Conservation (phyloP, 2,888 invertebrate genomes). For the Bellardia bayeri region DNA sequence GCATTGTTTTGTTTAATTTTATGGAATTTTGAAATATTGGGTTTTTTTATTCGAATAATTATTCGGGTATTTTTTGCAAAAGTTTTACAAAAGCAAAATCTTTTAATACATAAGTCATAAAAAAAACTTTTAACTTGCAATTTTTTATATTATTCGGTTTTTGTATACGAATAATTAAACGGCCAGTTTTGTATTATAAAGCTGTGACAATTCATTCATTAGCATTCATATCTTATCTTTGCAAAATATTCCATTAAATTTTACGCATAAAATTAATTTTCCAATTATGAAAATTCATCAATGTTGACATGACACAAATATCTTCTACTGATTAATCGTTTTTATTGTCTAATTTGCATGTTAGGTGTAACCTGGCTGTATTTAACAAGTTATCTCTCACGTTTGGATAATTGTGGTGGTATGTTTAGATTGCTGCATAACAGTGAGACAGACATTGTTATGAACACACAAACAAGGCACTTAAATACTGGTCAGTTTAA, state of each 20-base stretch:
- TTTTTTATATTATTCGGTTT: no score
- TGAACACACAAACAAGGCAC: neutral
- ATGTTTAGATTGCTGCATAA: neutral
- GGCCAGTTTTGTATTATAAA: no score
- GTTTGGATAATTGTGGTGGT: neutral
- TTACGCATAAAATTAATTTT: slow-evolving; percentile 2
- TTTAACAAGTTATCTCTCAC: no score
- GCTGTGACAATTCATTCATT: neutral
- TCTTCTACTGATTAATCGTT: neutral
- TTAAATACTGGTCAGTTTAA: slow-evolving; percentile 4
- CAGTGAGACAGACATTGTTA: neutral
- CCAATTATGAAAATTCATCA: slow-evolving; percentile 2
- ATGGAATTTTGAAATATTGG: no score
- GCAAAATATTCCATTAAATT: neutral
- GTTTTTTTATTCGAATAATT: no score
- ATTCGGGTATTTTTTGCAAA: no score
- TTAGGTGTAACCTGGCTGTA: neutral
- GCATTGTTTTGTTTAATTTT: no score
- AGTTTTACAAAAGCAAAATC: no score
- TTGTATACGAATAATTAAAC: no score
- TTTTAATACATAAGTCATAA: no score
- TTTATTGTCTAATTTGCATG: slow-evolving; percentile 2
- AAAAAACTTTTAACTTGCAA: no score
- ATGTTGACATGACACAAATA: neutral
- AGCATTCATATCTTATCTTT: neutral